Evolutionary conservation across 2,797 vertebrate species (phyloP), one percentile per base, ranked within the genome.

Genomic region (Chlorospingus semifuscus): DNA sequence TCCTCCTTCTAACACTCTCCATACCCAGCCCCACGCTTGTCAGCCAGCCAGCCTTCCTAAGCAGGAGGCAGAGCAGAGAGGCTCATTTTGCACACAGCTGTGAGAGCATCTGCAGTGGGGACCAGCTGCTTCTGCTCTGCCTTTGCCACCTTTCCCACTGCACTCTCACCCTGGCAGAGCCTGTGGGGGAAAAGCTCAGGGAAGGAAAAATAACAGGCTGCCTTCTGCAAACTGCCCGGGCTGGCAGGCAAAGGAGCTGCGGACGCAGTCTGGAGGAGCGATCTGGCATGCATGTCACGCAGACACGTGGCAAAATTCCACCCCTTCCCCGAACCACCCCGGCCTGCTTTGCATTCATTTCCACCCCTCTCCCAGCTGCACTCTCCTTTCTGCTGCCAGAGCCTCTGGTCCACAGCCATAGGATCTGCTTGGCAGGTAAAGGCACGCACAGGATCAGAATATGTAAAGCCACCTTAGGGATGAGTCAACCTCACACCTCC

Each of bases 401-500:
- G 82, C 92, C 88, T 93, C 80, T 55, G 55, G 78, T 81, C 93
- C n/a, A 37, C 83, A 91, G 92, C 83, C 4, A 7, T 53, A 66
- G 91, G 88, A 80, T 74, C 87, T 60, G 83, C 57, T 44, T 24
- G 34, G 76, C 15, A 47, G 72, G n/a, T 91, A 74, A 88, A 94
- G 66, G 44, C 82, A 89, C 37, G 21, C 4, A 39, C 2, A 56
- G 64, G 92, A 93, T 64, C 49, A 86, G 60, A 85, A 84, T 57
- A 26, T 47, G 84, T 77, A 82, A 93, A 94, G 42, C 21, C 53
- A 36, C 56, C 53, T n/a, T 70, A 89, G 89, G 59, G 64, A 86
- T 75, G 46, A 93, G 59, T 77, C 79, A 64, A 86, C n/a, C 81
- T 93, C 49, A 92, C 49, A 93, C 95, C 83, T 89, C 64, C 94